Conservation (phyloP, 2,113 vertebrate species). For the Cyrtonyx montezumae region DNA sequence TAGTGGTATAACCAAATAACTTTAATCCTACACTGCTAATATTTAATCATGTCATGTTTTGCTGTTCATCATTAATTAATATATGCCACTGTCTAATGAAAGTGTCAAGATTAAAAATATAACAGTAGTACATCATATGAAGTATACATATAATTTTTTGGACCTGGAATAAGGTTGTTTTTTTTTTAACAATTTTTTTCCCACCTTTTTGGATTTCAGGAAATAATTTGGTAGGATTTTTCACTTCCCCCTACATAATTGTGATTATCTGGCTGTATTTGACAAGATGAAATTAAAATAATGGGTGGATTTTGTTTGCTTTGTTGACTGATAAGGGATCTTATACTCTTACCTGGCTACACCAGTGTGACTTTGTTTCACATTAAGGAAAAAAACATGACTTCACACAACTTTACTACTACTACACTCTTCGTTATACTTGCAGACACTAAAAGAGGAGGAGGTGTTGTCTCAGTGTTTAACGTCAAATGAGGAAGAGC, state of each 20-base stretch:
- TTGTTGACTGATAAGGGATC: background rate
- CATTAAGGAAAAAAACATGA: background rate
- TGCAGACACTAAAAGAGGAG: background rate
- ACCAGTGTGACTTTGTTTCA: background rate
- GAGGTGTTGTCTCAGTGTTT: background rate
- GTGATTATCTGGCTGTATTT: background rate
- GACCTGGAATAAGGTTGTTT: background rate
- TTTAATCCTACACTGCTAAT: slow-evolving; percentile 41
- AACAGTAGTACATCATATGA: background rate
- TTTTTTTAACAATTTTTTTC: background rate
- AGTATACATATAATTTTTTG: background rate
- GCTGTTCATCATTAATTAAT: slow-evolving; percentile 60
- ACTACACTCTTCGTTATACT: background rate
- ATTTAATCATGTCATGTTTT: slow-evolving; percentile 59
- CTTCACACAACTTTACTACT: background rate
- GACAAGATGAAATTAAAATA: background rate
- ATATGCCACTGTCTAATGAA: slow-evolving; percentile 59
- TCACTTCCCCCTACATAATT: background rate
- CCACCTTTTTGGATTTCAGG: background rate
- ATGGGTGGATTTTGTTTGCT: background rate
- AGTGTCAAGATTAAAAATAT: slow-evolving; percentile 69
- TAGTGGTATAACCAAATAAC: slow-evolving; percentile 39
- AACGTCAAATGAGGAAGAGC: background rate
- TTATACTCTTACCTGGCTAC: background rate
- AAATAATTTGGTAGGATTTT: background rate